Evolutionary conservation across 2,888 invertebrate species (phyloP).

Genomic region (Sarcophaga subvicina): DNA sequence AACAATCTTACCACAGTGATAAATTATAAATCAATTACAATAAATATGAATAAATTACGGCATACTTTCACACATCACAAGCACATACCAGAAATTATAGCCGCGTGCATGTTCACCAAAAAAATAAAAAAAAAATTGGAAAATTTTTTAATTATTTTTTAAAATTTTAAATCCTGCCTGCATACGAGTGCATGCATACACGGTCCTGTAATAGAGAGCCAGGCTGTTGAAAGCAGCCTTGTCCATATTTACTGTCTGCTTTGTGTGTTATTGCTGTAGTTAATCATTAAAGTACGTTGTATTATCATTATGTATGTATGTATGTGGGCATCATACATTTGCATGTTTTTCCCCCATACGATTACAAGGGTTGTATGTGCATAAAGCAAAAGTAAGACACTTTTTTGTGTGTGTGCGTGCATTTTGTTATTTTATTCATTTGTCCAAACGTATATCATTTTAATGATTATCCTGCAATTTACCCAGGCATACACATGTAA

Average conservation of each 20-base stretch:
- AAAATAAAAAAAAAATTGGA: background rate
- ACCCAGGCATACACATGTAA: background rate
- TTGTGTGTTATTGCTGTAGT: background rate
- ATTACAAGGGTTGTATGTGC: background rate
- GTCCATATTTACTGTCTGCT: background rate
- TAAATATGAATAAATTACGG: constrained; percentile 8
- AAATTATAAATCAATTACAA: constrained; percentile 61
- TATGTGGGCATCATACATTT: constrained; percentile 3
- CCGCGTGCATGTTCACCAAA: background rate
- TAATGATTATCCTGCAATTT: constrained; percentile 40
- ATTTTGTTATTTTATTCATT: constrained; percentile 24
- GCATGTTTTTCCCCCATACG: background rate
- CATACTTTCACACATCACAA: background rate
- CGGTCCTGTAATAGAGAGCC: too few species aligned
- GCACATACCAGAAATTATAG: background rate
- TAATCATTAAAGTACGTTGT: background rate
- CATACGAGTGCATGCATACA: background rate
- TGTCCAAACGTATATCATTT: constrained; percentile 49
- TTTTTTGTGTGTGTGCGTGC: background rate
- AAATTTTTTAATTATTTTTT: background rate
- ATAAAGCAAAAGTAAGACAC: background rate
- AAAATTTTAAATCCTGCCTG: background rate
- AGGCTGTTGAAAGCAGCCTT: background rate
- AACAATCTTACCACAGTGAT: constrained; percentile 33
- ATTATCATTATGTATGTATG: background rate